These are phyloP conservation scores for Limanda limanda DNA, from an alignment of 2,113 vertebrate species.

Conservation along the genomic window DNA sequence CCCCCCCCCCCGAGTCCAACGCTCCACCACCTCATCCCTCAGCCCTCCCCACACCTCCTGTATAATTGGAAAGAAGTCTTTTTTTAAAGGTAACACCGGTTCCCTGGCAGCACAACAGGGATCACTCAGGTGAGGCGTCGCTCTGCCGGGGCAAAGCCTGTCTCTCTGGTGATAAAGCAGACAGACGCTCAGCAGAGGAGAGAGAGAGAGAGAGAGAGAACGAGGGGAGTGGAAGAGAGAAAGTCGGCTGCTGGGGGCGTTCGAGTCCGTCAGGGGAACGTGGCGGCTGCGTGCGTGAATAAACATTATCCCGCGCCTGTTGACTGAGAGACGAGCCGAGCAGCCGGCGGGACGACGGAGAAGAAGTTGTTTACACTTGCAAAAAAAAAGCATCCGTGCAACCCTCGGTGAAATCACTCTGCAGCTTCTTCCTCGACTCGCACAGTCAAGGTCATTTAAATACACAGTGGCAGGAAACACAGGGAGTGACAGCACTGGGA, in stretches of 20 bases:
- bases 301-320: constrained; percentile 71
- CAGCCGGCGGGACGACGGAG: constrained; percentile 60
- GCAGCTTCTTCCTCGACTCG: constrained; percentile 36
- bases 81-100: background rate
- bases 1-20: background rate
- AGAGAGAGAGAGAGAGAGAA: background rate
- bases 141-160: constrained; percentile 40
- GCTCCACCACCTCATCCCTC: constrained; percentile 25
- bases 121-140: constrained; percentile 52
- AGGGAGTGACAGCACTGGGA: constrained; percentile 36
- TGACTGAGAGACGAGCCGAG: constrained; percentile 67
- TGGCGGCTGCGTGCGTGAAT: constrained; percentile 52
- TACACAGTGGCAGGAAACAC: constrained; percentile 30
- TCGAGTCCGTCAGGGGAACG: constrained; percentile 46
- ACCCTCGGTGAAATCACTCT: constrained; percentile 53
- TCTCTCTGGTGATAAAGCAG: constrained; percentile 53
- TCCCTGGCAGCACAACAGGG: constrained; percentile 22
- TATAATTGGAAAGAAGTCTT: constrained; percentile 61
- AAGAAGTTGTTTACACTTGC: constrained; percentile 76
- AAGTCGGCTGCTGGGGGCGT: constrained; percentile 54
- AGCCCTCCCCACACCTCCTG: background rate
- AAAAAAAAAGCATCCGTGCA: constrained; percentile 49
- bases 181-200: constrained; percentile 36
- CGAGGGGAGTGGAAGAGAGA: constrained; percentile 38
- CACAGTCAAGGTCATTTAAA: constrained; percentile 59